Percentiles rank a stretch among this genome's conserved stretches.
These are phyloP conservation scores for Hippopotamus amphibius DNA, from an alignment of 2,113 vertebrate genomes.

Conservation along the genomic window DNA sequence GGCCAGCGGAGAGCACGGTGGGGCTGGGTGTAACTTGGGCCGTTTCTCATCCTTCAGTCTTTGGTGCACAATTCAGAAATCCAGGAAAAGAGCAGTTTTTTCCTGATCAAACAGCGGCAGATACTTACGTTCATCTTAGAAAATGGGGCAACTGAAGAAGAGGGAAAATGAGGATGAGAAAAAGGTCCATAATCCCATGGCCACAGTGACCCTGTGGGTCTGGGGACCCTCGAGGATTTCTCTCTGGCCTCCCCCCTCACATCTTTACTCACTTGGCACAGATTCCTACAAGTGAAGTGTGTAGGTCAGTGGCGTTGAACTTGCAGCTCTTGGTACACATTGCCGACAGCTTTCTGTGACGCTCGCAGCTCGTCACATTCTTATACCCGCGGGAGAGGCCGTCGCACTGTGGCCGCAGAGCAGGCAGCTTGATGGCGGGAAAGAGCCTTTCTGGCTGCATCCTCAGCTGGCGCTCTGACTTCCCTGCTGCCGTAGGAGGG, in stretches of 20 bases:
- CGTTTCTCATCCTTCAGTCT: neutral
- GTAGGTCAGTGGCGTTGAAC: neutral
- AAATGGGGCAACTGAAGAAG: neutral
- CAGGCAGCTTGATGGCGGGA: neutral
- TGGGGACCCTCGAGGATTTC: neutral
- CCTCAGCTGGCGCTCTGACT: neutral
- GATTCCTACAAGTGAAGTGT: neutral
- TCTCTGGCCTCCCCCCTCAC: neutral
- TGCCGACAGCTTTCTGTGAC: neutral
- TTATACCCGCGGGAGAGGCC: rapidly evolving
- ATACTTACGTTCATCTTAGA: neutral
- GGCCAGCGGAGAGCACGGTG: neutral
- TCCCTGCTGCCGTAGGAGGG: neutral
- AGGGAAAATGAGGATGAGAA: neutral
- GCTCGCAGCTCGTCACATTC: rapidly evolving
- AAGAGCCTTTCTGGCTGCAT: neutral
- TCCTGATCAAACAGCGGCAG: neutral
- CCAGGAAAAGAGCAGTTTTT: neutral
- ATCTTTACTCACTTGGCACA: neutral
- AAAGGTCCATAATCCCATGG: neutral
- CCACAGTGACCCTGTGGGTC: too few relatives aligned
- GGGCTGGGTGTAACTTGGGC: neutral
- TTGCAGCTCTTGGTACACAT: neutral
- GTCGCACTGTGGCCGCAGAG: neutral
- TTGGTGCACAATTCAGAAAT: neutral